Evolutionary conservation across 2,797 vertebrate species (phyloP), one percentile per base, ranked within the genome.

Genomic region (Acrossocheilus wenchowensis): DNA sequence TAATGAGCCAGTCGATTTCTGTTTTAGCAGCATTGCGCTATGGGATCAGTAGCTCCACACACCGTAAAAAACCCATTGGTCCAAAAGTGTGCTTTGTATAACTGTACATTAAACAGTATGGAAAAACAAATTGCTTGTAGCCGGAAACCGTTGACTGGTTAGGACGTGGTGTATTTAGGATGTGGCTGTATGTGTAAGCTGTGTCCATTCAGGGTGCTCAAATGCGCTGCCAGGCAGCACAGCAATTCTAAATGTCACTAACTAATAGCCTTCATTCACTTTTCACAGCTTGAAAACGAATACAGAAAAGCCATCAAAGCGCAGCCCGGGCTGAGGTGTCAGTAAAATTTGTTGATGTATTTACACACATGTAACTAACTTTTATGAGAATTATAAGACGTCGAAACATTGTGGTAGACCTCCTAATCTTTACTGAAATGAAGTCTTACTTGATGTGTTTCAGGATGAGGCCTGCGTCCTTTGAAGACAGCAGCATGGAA

Each of bases 371-470:
- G 87, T 71, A 64, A 60, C 79, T 79, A 69, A 54, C 74, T 88
- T 62, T 84, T 88, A 62, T 57, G 81, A 74, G 73, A 86, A 82
- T 78, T 86, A 87, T 75, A 81, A 69, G 62, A 88, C 57, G 23
- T 30, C 71, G 34, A 62, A 79, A 89, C 89, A 79, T 48, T 81
- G 75, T 74, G 57, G 60, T 50, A 48, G 72, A 23, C 69, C 64
- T 86, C 81, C 57, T 72, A 88, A 82, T 84, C 84, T 91, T 87
- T 81, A 78, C 73, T 87, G 39, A 92, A 89, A 91, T 82, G 88
- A 84, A 84, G 89, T 89, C 77, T 88, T 85, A 87, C 41, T 88
- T 86, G 89, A 86, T 86, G 87, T 85, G 87, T 87, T 82, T 88
- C 71, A 84, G 30, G 54, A 89, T 88, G 86, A 62, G 60, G 85